Percentiles rank a stretch among this genome's conserved stretches.
These are phyloP conservation scores for Apostichopus leukothele DNA, from an alignment of 53 echinoderm and acorn worm genomes.

Conservation along the genomic window DNA sequence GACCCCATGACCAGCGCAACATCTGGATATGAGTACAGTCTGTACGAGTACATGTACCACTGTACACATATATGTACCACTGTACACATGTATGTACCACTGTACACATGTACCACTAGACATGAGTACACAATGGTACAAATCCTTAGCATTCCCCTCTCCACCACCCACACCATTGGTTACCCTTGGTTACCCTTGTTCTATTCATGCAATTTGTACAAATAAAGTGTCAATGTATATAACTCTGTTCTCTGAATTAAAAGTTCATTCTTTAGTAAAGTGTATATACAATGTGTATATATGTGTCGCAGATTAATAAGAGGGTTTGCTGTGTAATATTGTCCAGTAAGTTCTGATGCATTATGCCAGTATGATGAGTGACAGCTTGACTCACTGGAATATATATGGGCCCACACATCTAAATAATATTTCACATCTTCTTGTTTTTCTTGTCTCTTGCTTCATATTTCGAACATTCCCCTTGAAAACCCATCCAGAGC, in stretches of 20 bases:
- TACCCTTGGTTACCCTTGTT: constrained; percentile 5
- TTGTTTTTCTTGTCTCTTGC: neutral
- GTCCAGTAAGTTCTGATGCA: constrained; percentile 6
- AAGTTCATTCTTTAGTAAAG: constrained; percentile 14
- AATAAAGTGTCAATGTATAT: constrained; percentile 23
- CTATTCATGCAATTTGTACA: neutral
- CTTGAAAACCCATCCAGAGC: too few relatives aligned
- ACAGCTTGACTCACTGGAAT: neutral
- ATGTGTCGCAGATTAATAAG: neutral
- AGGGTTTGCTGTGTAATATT: constrained; percentile 16
- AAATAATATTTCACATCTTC: neutral
- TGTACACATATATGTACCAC: too few relatives aligned
- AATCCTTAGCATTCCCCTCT: too few relatives aligned
- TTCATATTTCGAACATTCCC: neutral
- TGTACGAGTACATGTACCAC: too few relatives aligned
- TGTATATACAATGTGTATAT: constrained; percentile 23
- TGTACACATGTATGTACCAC: too few relatives aligned
- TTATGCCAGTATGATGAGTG: neutral
- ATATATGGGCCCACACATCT: neutral
- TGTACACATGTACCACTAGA: too few relatives aligned
- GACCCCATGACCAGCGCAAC: too few relatives aligned
- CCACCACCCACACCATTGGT: neutral
- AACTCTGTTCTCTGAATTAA: constrained; percentile 5
- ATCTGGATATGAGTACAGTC: too few relatives aligned
- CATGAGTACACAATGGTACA: too few relatives aligned